Evolutionary conservation across 2,113 vertebrate genomes (phyloP), one percentile per base, ranked within the genome.

Genomic region (Hippocampus barbouri): DNA sequence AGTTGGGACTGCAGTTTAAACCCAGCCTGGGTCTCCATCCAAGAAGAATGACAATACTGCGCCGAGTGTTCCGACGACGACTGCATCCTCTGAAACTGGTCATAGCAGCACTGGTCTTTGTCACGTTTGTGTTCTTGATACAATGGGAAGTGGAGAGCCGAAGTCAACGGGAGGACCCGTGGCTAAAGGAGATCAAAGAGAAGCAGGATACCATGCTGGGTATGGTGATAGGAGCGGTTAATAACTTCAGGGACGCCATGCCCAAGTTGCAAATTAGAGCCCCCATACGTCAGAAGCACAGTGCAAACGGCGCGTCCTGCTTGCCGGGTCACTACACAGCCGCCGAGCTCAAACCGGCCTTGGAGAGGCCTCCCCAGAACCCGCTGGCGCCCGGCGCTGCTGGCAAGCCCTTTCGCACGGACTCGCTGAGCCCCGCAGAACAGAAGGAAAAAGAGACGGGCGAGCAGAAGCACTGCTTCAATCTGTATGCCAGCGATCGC

Each of bases 261-360:
- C 97, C 97, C 88, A 98, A 98, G 91, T 95, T 99, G 96, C 97
- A 99, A 86, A 99, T 99, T 89, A 92, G 89, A 87, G 97, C 97
- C 49, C 97, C 97, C 0, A 71, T 95, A 12, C 93, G 93, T 64
- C 91, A 93, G 86, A 93, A 82, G 77, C 89, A 91, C 20, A 70
- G 83, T 56, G 85, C 82, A 60, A 91, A 79, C 9, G 57, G 85
- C 63, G 86, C 67, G 40, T 90, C 80, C 64, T 99, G 97, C 85
- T 91, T 95, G 79, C 90, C 93, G 7, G 97, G 97, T 56, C 90
- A 92, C 80, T 98, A 99, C 69, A 97, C 95, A 1, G 89, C 93
- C 1, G 93, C 92, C 0, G 97, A 99, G 84, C 73, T 99, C 70
- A 94, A 92, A 73, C 94, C 96, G 0, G 89, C 92, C 49, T 86